Conservation (phyloP, 2,888 invertebrate genomes). For the Poecilus cupreus region DNA sequence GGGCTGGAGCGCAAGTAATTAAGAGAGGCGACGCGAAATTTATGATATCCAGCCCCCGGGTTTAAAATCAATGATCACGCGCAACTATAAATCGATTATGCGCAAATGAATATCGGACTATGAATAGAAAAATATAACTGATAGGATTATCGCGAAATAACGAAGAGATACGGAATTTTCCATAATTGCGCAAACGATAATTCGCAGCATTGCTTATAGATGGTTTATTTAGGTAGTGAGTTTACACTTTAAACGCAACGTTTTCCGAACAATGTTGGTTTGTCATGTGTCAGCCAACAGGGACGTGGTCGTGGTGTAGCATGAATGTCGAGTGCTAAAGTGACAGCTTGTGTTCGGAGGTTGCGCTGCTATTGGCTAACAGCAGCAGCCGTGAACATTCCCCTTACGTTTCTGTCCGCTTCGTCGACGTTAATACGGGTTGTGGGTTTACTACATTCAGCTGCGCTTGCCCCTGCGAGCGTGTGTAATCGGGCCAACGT, state of each 20-base stretch:
- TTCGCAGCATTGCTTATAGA: neutral
- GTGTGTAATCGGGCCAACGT: slow-evolving; percentile 25
- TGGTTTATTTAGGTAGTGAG: neutral
- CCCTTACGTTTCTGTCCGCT: neutral
- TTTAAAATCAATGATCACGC: slow-evolving; percentile 45
- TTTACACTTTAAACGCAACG: neutral
- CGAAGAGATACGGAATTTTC: slow-evolving; percentile 41
- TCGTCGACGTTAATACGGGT: slow-evolving; percentile 54
- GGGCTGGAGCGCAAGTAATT: neutral
- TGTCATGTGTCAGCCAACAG: slow-evolving; percentile 22
- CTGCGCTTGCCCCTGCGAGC: slow-evolving; percentile 9
- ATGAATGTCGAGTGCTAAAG: slow-evolving; percentile 34
- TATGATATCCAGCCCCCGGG: neutral
- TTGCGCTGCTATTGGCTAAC: slow-evolving; percentile 7
- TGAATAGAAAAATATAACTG: slow-evolving; percentile 53
- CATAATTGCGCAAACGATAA: slow-evolving; percentile 23
- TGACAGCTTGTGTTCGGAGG: slow-evolving; percentile 57
- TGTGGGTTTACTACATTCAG: slow-evolving; percentile 57
- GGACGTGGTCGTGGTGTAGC: neutral
- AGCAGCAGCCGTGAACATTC: slow-evolving; percentile 15
- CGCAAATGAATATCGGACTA: slow-evolving; percentile 52
- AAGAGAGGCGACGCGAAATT: neutral
- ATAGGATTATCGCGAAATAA: slow-evolving; percentile 30
- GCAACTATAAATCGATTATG: slow-evolving; percentile 18
- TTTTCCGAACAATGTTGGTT: neutral